A percentile compares a stretch with the other conserved stretches of the same genome.
phyloP scores from a whole-genome alignment of 2,888 invertebrate genomes.

The Parapristionchus giblindavisi region DNA sequence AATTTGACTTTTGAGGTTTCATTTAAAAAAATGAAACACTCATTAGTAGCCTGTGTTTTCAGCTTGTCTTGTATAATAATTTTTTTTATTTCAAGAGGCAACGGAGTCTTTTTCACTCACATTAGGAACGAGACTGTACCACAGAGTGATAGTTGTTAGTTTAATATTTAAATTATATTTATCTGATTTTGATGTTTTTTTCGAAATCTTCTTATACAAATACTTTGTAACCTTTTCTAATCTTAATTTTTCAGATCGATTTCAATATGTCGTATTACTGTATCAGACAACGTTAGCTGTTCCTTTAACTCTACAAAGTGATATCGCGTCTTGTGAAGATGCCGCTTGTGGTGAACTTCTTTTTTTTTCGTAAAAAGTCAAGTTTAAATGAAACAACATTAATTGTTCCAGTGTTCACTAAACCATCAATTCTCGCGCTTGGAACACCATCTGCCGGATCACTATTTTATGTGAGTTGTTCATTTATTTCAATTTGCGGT shows the following conservation, averaged over 20 bases:
- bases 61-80: too few species aligned
- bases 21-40: background rate
- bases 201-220: background rate
- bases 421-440: too few species aligned
- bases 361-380: too few species aligned
- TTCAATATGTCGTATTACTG: slow-evolving; percentile 33
- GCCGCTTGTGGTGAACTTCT: slow-evolving; percentile 2
- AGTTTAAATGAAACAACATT: too few species aligned
- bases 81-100: background rate
- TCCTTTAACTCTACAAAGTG: background rate
- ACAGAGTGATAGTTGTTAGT: background rate
- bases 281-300: slow-evolving; percentile 1
- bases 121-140: slow-evolving; percentile 15
- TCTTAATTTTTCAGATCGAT: slow-evolving; percentile 21
- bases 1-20: background rate
- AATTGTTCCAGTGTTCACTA: too few species aligned
- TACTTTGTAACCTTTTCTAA: background rate
- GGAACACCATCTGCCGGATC: too few species aligned
- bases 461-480: too few species aligned
- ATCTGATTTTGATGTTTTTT: background rate
- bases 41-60: background rate
- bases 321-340: background rate
- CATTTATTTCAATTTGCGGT: too few species aligned
- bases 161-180: background rate
- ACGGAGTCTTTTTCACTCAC: slow-evolving; percentile 32